phyloP scores from a whole-genome alignment of 2,113 vertebrate genomes.

The Smithornis capensis region DNA sequence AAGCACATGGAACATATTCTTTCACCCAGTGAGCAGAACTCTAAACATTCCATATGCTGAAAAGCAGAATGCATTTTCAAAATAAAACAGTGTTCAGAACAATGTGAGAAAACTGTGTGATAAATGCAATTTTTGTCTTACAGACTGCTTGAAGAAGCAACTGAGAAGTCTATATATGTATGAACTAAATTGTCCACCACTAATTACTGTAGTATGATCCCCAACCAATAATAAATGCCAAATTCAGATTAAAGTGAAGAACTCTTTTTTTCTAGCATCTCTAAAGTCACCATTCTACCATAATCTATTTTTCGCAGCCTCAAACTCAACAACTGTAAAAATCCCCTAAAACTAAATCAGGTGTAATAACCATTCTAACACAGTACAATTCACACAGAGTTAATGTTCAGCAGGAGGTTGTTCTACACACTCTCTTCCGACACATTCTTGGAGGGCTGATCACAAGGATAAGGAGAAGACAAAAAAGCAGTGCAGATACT shows the following conservation, averaged over 20 bases:
- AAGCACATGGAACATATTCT: not conserved
- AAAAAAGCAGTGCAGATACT: not conserved
- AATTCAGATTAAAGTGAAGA: not conserved
- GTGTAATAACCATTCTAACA: not conserved
- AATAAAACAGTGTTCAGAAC: not conserved
- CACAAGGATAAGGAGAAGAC: not conserved
- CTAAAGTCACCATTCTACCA: not conserved
- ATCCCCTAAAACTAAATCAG: not conserved
- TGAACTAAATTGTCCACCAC: not conserved
- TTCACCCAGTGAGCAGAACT: not conserved
- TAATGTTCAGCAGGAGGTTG: not conserved
- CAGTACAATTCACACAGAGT: not conserved
- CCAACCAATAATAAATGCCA: not conserved
- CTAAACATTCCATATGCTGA: not conserved
- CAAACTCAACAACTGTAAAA: not conserved
- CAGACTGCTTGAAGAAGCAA: not conserved
- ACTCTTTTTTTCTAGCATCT: not conserved
- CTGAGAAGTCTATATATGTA: not conserved
- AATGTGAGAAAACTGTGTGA: not conserved
- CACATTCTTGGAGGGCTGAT: not conserved
- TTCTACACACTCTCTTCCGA: not conserved
- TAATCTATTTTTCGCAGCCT: not conserved
- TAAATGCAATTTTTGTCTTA: not conserved
- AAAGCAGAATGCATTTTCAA: not conserved
- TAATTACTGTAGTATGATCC: not conserved